Conservation (phyloP, 2,113 vertebrate genomes). For the Piaya cayana region DNA sequence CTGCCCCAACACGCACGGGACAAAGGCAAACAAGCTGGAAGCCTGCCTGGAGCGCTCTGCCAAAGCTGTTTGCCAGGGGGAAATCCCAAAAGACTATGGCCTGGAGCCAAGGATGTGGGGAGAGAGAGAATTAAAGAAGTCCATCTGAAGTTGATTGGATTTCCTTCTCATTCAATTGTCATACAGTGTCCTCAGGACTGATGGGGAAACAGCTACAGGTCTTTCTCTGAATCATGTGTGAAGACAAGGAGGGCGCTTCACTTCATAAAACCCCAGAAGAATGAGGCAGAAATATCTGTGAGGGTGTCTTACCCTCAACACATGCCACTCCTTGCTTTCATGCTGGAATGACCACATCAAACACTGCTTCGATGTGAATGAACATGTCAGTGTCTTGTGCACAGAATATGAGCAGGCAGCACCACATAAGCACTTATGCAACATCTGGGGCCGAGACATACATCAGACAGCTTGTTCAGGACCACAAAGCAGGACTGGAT, state of each 20-base stretch:
- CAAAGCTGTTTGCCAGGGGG: conserved; percentile 43
- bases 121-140: conserved; percentile 8
- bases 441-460: neutral
- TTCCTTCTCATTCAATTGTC: neutral
- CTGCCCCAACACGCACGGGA: neutral
- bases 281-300: neutral
- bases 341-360: neutral
- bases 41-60: conserved; percentile 6
- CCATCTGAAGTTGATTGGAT: neutral
- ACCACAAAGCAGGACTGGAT: neutral
- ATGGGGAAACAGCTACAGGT: neutral
- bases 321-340: neutral
- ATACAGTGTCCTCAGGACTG: neutral
- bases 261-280: neutral
- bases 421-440: neutral
- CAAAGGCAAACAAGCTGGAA: conserved; percentile 44
- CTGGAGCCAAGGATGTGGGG: conserved; percentile 9
- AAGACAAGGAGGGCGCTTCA: neutral
- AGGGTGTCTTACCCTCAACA: neutral
- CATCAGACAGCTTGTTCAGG: neutral
- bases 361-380: neutral
- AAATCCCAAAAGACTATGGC: conserved; percentile 50
- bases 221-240: neutral
- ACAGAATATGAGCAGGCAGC: neutral
- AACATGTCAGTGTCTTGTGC: neutral